These are phyloP conservation scores for Psilopsiagon aymara DNA, from an alignment of 2,113 vertebrate species.

Conservation along the genomic window DNA sequence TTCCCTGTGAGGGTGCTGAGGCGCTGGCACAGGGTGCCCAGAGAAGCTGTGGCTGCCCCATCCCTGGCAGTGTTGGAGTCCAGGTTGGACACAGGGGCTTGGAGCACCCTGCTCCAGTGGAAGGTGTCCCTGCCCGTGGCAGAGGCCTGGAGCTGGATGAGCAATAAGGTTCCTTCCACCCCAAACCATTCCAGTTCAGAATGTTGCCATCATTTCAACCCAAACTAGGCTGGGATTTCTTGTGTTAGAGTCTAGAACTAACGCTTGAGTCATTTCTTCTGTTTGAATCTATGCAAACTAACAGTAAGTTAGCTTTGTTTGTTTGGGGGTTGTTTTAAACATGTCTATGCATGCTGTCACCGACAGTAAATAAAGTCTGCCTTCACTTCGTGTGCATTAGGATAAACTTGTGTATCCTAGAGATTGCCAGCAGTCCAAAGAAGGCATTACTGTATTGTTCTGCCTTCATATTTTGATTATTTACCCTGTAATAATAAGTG, in stretches of 20 bases:
- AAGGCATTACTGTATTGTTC: neutral
- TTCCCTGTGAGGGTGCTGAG: too few species aligned
- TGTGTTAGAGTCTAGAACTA: neutral
- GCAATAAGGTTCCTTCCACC: neutral
- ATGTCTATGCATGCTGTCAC: neutral
- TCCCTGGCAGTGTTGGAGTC: too few species aligned
- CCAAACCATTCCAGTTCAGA: neutral
- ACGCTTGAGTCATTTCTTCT: neutral
- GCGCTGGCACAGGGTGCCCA: too few species aligned
- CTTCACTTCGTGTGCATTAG: neutral
- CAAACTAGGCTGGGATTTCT: neutral
- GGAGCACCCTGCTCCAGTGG: too few species aligned
- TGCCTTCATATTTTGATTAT: neutral
- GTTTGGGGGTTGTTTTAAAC: neutral
- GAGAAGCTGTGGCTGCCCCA: too few species aligned
- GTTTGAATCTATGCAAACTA: neutral
- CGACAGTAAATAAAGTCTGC: neutral
- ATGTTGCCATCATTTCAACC: neutral
- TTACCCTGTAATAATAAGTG: constrained; percentile 15
- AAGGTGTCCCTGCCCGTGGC: neutral
- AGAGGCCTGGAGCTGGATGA: neutral
- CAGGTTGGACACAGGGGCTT: too few species aligned
- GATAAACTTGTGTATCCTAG: neutral
- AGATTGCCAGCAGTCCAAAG: neutral
- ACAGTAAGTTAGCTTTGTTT: neutral